Percentiles rank a stretch among this genome's conserved stretches.
These are phyloP conservation scores for Sialis lutaria DNA, from an alignment of 2,888 invertebrate species.

Conservation along the genomic window DNA sequence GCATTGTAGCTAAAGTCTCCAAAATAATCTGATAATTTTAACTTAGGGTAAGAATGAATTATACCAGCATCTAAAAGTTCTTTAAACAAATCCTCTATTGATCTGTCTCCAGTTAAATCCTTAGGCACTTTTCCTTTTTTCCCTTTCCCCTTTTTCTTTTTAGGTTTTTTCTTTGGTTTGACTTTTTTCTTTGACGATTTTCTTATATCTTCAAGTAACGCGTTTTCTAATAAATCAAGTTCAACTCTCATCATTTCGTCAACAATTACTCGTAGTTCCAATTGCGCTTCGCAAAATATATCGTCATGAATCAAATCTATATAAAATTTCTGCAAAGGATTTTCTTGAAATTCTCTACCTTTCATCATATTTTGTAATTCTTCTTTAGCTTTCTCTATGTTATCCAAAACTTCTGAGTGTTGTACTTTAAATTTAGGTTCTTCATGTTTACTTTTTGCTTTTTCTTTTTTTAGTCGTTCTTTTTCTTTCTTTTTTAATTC, in stretches of 20 bases:
- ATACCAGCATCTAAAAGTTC: constrained; percentile 52
- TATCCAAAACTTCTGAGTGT: constrained; percentile 8
- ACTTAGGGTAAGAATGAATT: constrained; percentile 41
- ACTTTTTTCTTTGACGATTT: too few relatives aligned
- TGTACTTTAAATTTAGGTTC: background rate
- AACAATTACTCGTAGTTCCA: constrained; percentile 47
- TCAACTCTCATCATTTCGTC: constrained; percentile 42
- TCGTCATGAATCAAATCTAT: constrained; percentile 45
- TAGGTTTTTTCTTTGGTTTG: background rate
- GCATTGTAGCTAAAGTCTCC: constrained; percentile 51
- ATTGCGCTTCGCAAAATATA: constrained; percentile 42
- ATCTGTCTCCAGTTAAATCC: constrained; percentile 41
- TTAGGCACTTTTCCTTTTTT: constrained; percentile 26
- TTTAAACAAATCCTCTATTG: constrained; percentile 49
- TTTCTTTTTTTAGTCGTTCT: background rate
- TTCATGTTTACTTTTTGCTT: background rate
- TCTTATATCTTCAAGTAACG: too few relatives aligned
- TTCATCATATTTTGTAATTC: constrained; percentile 16
- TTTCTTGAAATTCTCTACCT: constrained; percentile 28
- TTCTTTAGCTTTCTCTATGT: constrained; percentile 14
- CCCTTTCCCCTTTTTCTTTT: constrained; percentile 1
- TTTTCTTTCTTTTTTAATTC: constrained; percentile 1
- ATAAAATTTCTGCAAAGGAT: constrained; percentile 37
- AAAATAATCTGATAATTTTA: constrained; percentile 40
- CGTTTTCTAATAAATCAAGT: too few relatives aligned